Conservation (phyloP, 2,888 invertebrate species). For the Scrobipalpa costella region DNA sequence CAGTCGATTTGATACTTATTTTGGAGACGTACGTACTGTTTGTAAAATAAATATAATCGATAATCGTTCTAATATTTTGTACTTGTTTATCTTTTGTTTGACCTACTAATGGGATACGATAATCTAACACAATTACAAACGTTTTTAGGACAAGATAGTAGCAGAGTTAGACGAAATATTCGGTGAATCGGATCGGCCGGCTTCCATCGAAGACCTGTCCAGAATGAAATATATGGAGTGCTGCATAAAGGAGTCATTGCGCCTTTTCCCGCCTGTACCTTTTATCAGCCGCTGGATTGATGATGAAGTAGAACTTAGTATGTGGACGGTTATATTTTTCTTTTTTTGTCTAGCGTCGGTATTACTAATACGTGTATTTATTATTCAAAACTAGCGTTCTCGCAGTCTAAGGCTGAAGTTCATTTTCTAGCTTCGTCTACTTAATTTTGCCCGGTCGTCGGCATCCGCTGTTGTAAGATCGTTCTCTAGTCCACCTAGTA, state of each 20-base stretch:
- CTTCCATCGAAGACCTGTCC: constrained; percentile 82
- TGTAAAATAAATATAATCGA: background rate
- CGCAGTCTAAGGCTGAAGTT: too few species aligned
- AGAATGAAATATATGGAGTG: constrained; percentile 85
- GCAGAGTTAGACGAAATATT: constrained; percentile 84
- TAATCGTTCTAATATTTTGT: background rate
- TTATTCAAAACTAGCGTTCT: too few species aligned
- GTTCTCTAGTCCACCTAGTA: too few species aligned
- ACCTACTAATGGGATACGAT: background rate
- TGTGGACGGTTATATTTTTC: constrained; percentile 39
- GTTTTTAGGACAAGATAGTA: constrained; percentile 79
- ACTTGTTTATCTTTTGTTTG: background rate
- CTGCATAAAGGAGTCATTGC: constrained; percentile 85
- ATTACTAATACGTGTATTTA: too few species aligned
- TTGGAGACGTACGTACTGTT: too few species aligned
- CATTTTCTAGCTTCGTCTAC: too few species aligned
- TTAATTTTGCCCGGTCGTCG: too few species aligned
- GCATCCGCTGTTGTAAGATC: too few species aligned
- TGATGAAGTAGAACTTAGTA: constrained; percentile 81
- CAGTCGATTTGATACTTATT: too few species aligned
- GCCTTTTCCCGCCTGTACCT: constrained; percentile 85
- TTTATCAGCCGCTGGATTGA: constrained; percentile 81
- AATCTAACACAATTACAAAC: constrained; percentile 58
- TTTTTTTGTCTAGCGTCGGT: too few species aligned
- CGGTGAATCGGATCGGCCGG: constrained; percentile 81